Percentiles rank a stretch among this genome's conserved stretches.
Conservation (phyloP, 2,113 vertebrate genomes). For the Chrysemys picta region DNA sequence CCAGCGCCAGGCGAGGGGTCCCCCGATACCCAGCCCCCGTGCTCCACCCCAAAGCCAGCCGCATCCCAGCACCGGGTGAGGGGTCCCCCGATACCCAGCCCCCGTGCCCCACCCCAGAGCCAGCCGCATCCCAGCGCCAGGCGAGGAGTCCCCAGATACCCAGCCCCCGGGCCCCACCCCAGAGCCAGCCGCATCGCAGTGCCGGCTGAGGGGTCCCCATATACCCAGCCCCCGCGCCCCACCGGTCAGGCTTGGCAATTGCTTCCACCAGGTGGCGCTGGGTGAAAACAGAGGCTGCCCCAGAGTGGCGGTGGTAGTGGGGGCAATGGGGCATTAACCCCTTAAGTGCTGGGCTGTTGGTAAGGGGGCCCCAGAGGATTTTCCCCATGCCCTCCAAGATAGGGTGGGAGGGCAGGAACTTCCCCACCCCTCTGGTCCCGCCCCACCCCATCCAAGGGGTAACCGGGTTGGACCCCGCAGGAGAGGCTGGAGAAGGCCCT, state of each 20-base stretch:
- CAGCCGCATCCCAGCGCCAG: too few relatives aligned
- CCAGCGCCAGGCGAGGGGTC: not conserved
- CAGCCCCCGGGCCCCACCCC: too few relatives aligned
- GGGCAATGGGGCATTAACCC: not conserved
- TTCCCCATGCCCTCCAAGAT: not conserved
- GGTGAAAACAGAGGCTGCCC: not conserved
- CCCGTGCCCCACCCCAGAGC: too few relatives aligned
- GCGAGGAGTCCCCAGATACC: too few relatives aligned
- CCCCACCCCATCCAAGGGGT: not conserved
- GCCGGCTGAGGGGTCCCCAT: too few relatives aligned
- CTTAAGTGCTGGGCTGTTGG: not conserved
- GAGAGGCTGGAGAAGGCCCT: slow-evolving; percentile 87
- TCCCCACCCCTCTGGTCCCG: too few relatives aligned
- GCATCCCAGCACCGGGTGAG: too few relatives aligned
- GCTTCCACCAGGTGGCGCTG: not conserved
- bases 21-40: not conserved
- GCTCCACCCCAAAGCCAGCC: not conserved
- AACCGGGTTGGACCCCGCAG: slow-evolving; percentile 40
- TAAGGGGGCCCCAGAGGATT: not conserved
- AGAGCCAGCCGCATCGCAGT: too few relatives aligned
- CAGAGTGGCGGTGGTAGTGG: accelerated
- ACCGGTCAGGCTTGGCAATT: not conserved
- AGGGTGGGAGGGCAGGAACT: too few relatives aligned
- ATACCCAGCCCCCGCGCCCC: too few relatives aligned
- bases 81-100: too few relatives aligned